These are phyloP conservation scores for Heliconius nattereri DNA, from an alignment of 1,140 invertebrate genomes.

Conservation along the genomic window DNA sequence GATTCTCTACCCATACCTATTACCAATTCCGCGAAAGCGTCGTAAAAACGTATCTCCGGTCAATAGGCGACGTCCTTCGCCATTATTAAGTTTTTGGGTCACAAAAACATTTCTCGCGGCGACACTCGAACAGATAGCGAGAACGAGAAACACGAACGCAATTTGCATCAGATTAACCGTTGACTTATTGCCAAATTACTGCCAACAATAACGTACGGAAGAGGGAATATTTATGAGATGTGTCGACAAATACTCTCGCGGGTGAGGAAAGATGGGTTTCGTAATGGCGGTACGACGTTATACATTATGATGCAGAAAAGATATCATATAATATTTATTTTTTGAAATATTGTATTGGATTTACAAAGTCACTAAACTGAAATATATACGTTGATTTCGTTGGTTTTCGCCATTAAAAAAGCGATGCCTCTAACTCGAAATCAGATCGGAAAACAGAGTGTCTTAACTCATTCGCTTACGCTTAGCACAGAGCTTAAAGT, in stretches of 20 bases:
- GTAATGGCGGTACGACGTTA: not conserved
- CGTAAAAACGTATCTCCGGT: conserved; percentile 1
- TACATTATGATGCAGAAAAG: not conserved
- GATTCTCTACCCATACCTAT: too few relatives aligned
- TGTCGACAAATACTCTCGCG: conserved; percentile 22
- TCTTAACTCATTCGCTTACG: too few relatives aligned
- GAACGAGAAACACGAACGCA: conserved; percentile 46
- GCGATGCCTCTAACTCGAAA: too few relatives aligned
- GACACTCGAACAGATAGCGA: conserved; percentile 40
- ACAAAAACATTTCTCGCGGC: conserved; percentile 30
- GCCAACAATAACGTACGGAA: conserved; percentile 17
- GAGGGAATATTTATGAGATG: conserved; percentile 36
- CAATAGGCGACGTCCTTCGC: conserved; percentile 28
- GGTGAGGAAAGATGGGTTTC: conserved; percentile 4
- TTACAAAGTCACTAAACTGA: too few relatives aligned
- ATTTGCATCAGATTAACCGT: conserved; percentile 55
- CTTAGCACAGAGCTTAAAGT: too few relatives aligned
- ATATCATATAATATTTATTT: too few relatives aligned
- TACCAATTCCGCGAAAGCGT: too few relatives aligned
- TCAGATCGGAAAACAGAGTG: too few relatives aligned
- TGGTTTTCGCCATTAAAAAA: too few relatives aligned
- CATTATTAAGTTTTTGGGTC: conserved; percentile 34
- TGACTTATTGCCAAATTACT: conserved; percentile 50
- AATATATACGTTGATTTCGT: too few relatives aligned
- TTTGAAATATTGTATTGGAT: too few relatives aligned